These are phyloP conservation scores for Morpho achilles DNA, from an alignment of 2,888 invertebrate genomes.

Conservation along the genomic window DNA sequence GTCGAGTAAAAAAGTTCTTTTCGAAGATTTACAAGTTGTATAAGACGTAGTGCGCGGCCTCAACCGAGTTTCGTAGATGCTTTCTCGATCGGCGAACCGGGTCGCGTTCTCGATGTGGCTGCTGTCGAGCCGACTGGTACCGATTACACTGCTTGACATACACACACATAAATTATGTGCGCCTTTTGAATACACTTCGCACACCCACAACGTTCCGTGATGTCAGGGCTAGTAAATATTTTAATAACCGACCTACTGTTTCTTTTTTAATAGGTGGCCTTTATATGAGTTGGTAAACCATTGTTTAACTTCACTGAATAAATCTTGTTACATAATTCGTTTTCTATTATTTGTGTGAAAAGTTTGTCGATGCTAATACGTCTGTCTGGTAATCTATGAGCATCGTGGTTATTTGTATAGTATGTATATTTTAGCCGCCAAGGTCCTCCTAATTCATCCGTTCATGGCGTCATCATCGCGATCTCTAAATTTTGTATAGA, in stretches of 20 bases:
- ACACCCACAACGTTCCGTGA: constrained; percentile 43
- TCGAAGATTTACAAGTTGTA: constrained; percentile 14
- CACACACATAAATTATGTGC: constrained; percentile 41
- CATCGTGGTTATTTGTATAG: constrained; percentile 13
- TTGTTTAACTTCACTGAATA: constrained; percentile 9
- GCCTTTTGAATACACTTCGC: constrained; percentile 32
- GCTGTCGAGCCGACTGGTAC: constrained; percentile 37
- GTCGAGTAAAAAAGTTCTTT: constrained; percentile 12
- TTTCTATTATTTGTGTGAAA: no score
- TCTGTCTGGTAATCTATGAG: no score
- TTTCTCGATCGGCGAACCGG: constrained; percentile 77
- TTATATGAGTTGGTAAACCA: constrained; percentile 15
- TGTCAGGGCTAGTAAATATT: constrained; percentile 59
- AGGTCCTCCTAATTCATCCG: constrained; percentile 19
- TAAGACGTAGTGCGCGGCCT: constrained; percentile 51
- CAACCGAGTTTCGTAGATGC: constrained; percentile 79
- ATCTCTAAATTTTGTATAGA: constrained; percentile 7
- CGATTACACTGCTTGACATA: constrained; percentile 31
- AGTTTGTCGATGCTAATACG: no score
- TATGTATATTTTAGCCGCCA: constrained; percentile 20
- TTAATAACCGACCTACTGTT: constrained; percentile 35
- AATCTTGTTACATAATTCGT: no score
- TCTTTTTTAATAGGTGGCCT: constrained; percentile 16
- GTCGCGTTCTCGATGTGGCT: constrained; percentile 75
- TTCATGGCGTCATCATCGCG: constrained; percentile 19